Base-by-base conservation (phyloP, 2,113 vertebrate species). In the Hypomesus transpacificus region DNA sequence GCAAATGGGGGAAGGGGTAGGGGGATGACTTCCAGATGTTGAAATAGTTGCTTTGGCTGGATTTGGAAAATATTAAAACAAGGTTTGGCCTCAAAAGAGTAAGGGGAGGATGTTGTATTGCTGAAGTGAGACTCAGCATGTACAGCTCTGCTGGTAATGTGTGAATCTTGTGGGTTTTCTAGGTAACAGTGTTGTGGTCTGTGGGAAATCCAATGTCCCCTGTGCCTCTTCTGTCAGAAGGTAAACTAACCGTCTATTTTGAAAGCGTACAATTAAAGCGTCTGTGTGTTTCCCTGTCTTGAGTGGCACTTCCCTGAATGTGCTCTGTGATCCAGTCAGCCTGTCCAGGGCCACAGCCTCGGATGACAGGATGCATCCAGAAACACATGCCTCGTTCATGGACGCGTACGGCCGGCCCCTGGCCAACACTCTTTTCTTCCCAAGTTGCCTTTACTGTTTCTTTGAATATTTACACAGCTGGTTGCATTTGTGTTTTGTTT, bases 1-100 rank as follows among this genome's bases (percentile, higher is more conserved):
- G 90, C 83, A 84, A 88, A 86, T 77, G 82, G 81, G 80, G 77
- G n/a, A 21, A 21, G 74, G 70, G 66, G 71, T 70, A 8, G 52
- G 71, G 56, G 73, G 87, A 91, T 88, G 85, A 87, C 70, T 91
- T 89, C 90, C 92, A 92, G 90, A 92, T 93, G 91, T 88, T 85
- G 39, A 79, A 89, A 85, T 71, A 74, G 63, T 83, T 50, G 24
- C 75, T 87, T 81, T 92, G 86, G 87, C 88, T 74, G 81, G 60
- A 79, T 84, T 81, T 81, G 76, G 79, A 86, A 84, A 86, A 82
- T 83, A 83, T 85, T 82, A 70, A 79, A 84, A 80, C 74, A 71
- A 76, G 66, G 22, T 28, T 80, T 74, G 70, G 80, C 69, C 66
- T 64, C 39, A 51, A 65, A 21, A 64, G 62, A 68, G 28, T 16